Percentiles rank a stretch among this genome's conserved stretches.
Conservation (phyloP, 2,113 vertebrate species). For the Dendropsophus ebraccatus region DNA sequence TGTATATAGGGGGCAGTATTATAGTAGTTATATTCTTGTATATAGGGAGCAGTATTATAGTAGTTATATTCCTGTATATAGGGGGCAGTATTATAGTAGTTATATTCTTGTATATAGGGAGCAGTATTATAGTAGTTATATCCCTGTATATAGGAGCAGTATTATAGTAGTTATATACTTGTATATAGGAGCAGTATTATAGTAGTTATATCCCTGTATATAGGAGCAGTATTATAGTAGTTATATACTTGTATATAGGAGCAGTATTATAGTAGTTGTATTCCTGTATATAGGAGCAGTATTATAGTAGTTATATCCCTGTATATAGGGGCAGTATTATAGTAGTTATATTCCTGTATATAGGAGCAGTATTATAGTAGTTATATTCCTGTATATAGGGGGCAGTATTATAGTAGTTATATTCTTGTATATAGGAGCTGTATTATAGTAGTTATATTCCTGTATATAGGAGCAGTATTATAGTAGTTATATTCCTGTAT, state of each 20-base stretch:
- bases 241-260: neutral
- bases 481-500: too few relatives aligned
- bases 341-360: neutral
- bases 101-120: too few relatives aligned
- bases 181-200: too few relatives aligned
- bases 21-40: too few relatives aligned
- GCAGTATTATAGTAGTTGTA: neutral
- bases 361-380: too few relatives aligned
- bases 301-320: neutral
- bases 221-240: neutral
- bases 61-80: neutral
- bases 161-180: neutral
- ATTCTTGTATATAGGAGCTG: too few relatives aligned
- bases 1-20: too few relatives aligned
- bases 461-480: too few relatives aligned
- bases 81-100: too few relatives aligned
- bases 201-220: neutral
- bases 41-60: neutral
- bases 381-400: too few relatives aligned
- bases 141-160: neutral
- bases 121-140: neutral
- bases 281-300: neutral
- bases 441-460: too few relatives aligned
- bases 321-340: neutral
- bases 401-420: too few relatives aligned